Percentiles rank a stretch among this genome's conserved stretches.
Evolutionary conservation across 2,113 vertebrate genomes (phyloP).

Genomic region (Gymnocephalus cernua): DNA sequence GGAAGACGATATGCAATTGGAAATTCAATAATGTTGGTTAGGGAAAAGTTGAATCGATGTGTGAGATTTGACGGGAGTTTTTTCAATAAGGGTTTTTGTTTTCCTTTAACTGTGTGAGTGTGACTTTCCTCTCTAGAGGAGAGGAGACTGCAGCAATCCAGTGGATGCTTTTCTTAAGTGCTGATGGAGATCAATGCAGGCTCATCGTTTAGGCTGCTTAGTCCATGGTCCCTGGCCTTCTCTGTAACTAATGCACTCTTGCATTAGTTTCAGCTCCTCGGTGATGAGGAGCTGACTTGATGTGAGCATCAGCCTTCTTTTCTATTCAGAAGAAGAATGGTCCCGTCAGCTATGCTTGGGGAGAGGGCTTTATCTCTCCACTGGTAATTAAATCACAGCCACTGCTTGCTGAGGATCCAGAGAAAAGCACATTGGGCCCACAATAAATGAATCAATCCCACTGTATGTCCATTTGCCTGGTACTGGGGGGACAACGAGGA

Average conservation of each 20-base stretch:
- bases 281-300: conserved; percentile 55
- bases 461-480: conserved; percentile 67
- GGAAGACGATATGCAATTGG: conserved; percentile 45
- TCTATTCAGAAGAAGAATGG: conserved; percentile 74
- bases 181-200: conserved; percentile 59
- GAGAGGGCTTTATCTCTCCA: conserved; percentile 77
- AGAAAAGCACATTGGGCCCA: conserved; percentile 67
- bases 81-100: conserved; percentile 46
- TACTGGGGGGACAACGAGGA: conserved; percentile 23
- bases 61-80: conserved; percentile 18
- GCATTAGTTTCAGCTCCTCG: conserved; percentile 43
- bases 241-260: conserved; percentile 58
- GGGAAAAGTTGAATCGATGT: conserved; percentile 34
- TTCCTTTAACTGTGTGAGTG: conserved; percentile 31
- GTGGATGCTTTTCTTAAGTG: conserved; percentile 24
- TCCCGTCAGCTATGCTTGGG: conserved; percentile 64
- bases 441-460: conserved; percentile 78
- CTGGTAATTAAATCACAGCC: conserved; percentile 80
- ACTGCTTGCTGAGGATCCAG: conserved; percentile 63
- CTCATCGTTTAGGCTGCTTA: conserved; percentile 43
- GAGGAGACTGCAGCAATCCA: conserved; percentile 25
- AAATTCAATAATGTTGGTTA: conserved; percentile 46
- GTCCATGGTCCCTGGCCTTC: conserved; percentile 37
- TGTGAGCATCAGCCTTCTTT: conserved; percentile 50
- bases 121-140: conserved; percentile 47